Base-by-base conservation (phyloP, 2,888 invertebrate species). In the Synanthedon formicaeformis region DNA sequence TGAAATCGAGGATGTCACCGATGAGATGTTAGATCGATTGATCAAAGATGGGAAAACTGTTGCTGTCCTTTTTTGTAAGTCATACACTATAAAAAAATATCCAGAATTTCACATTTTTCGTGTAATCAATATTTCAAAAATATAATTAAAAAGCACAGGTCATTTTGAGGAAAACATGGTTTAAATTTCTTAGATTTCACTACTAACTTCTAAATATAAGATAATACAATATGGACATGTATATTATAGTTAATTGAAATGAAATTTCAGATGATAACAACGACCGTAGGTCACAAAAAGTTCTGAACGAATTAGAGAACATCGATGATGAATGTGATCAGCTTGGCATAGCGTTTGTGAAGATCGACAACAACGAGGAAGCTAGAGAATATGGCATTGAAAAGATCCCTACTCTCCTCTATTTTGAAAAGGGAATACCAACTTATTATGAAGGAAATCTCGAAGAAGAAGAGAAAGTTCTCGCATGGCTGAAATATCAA, bases 1-100 rank as follows among this genome's bases (percentile, higher is more conserved):
- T 77, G 96, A 96, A 88, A 97, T 97, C 64, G 96, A 97, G 88
- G 96, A 97, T 81, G 94, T 97, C 50, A 96, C 96, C 51, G 96
- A 96, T 78, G 96, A 96, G 84, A 96, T 96, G 95, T 88, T 97
- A 64, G 96, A 96, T 75, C 93, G 93, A 73, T 89, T 97, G 59
- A 92, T 97, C 60, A 94, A 94, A 69, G 95, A 96, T 70, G 95
- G 96, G 61, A 95, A 95, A 78, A 94, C 93, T 60, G 89, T 97
- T 64, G 96, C 96, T 57, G 96, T 96, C 55, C 88, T 97, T 55
- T 97, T 97, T 81, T 96, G 96, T 96, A 90, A 91, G 92, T 84
- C 2, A 34, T 8, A 34, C 8, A 34, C 27, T 34, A 34, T 8
- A 8, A 56, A 52, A 34, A 52, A 34, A 53, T 50, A 34, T 34